Conservation (phyloP, 2,888 invertebrate species). For the Stenodera caucasica region DNA sequence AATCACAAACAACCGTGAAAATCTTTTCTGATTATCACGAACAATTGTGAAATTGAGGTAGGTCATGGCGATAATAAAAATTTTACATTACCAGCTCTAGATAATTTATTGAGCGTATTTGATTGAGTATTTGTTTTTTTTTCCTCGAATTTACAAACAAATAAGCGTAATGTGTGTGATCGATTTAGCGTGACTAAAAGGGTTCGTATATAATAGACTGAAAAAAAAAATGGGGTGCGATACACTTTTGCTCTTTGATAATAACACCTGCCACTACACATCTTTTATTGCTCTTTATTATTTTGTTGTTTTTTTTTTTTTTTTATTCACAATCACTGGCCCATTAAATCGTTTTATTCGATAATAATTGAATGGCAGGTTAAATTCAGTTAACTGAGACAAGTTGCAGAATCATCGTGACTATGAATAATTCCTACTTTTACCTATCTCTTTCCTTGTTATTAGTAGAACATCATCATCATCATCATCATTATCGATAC, state of each 20-base stretch:
- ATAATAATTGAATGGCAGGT: constrained; percentile 29
- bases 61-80: constrained; percentile 8
- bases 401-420: constrained; percentile 40
- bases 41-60: neutral
- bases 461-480: constrained; percentile 1
- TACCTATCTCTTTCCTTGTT: constrained; percentile 3
- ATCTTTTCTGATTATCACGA: constrained; percentile 10
- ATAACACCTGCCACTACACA: neutral
- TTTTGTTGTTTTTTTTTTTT: neutral
- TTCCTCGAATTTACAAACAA: neutral
- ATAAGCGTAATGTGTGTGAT: neutral
- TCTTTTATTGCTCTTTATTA: neutral
- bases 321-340: constrained; percentile 17
- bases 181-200: constrained; percentile 4
- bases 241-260: constrained; percentile 3
- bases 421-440: constrained; percentile 23
- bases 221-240: neutral
- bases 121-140: too few species aligned
- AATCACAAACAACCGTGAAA: constrained; percentile 28
- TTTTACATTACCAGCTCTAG: neutral
- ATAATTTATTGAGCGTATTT: too few species aligned
- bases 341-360: constrained; percentile 23
- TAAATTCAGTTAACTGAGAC: constrained; percentile 35
- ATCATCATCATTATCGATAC: neutral
- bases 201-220: neutral